phyloP scores from a whole-genome alignment of 2,888 invertebrate genomes.

The Mythimna pallens region DNA sequence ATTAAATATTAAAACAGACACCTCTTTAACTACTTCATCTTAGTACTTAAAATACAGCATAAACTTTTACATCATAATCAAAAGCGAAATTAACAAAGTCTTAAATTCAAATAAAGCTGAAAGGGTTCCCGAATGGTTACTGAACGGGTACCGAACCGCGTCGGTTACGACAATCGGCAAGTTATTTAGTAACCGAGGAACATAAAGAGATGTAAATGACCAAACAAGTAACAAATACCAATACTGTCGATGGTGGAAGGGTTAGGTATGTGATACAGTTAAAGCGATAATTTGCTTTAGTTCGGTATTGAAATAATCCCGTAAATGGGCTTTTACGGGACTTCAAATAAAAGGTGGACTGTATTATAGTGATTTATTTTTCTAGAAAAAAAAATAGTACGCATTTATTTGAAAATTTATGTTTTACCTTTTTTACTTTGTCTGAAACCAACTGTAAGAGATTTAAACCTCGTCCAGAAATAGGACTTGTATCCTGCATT shows the following conservation, averaged over 20 bases:
- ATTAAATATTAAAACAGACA: constrained; percentile 26
- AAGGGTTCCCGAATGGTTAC: constrained; percentile 31
- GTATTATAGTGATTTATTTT: no score
- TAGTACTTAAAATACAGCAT: constrained; percentile 35
- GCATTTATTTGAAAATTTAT: no score
- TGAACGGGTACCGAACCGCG: constrained; percentile 8
- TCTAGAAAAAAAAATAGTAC: no score
- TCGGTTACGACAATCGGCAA: constrained; percentile 49
- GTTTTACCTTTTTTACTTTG: no score
- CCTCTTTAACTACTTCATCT: constrained; percentile 13
- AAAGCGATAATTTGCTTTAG: constrained; percentile 20
- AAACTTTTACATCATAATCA: constrained; percentile 60
- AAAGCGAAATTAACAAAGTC: constrained; percentile 49
- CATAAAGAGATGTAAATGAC: constrained; percentile 63
- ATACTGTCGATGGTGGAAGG: constrained; percentile 39
- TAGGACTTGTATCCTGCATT: no score
- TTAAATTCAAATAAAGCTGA: constrained; percentile 42
- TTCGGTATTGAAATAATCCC: no score
- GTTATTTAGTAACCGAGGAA: constrained; percentile 50
- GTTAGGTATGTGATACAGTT: constrained; percentile 22
- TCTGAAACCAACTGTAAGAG: no score
- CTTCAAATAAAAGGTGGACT: no score
- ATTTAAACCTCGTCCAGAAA: no score
- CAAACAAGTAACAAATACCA: constrained; percentile 53
- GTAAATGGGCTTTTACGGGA: no score